Percentiles rank a stretch among this genome's conserved stretches.
Evolutionary conservation across 2,888 invertebrate genomes (phyloP).

Genomic region (Rotaria magnacalcarata): DNA sequence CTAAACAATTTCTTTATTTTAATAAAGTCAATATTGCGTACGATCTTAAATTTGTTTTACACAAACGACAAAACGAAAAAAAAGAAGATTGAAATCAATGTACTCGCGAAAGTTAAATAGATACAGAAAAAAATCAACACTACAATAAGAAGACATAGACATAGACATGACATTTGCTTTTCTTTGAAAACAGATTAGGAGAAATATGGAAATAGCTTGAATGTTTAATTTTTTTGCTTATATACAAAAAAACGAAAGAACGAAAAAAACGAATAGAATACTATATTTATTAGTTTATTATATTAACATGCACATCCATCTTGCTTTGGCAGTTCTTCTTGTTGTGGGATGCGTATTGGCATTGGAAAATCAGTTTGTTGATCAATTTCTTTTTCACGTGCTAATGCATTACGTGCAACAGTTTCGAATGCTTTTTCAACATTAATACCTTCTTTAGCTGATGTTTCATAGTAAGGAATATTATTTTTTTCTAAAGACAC

Average conservation of each 20-base stretch:
- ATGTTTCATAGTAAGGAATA: constrained; percentile 98
- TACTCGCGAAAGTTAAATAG: background rate
- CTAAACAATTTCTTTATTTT: background rate
- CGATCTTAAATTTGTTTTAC: background rate
- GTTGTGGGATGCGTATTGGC: constrained; percentile 22
- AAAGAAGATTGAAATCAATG: background rate
- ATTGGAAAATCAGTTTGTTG: constrained; percentile 44
- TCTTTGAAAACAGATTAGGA: background rate
- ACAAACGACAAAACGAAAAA: background rate
- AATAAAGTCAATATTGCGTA: background rate
- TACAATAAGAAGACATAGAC: background rate
- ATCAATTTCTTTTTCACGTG: constrained; percentile 46
- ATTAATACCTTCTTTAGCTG: constrained; percentile 96
- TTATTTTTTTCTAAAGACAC: constrained; percentile 93
- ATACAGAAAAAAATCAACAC: background rate
- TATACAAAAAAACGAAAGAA: background rate
- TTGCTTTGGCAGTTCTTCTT: background rate
- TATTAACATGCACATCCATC: background rate
- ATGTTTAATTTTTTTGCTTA: background rate
- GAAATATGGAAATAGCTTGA: constrained; percentile 9
- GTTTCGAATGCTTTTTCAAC: constrained; percentile 98
- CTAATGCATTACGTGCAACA: constrained; percentile 62
- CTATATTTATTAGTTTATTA: background rate
- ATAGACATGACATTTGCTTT: background rate
- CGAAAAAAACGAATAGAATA: background rate